Base-by-base conservation (phyloP, 2,888 invertebrate species). In the Hydraecia micacea region DNA sequence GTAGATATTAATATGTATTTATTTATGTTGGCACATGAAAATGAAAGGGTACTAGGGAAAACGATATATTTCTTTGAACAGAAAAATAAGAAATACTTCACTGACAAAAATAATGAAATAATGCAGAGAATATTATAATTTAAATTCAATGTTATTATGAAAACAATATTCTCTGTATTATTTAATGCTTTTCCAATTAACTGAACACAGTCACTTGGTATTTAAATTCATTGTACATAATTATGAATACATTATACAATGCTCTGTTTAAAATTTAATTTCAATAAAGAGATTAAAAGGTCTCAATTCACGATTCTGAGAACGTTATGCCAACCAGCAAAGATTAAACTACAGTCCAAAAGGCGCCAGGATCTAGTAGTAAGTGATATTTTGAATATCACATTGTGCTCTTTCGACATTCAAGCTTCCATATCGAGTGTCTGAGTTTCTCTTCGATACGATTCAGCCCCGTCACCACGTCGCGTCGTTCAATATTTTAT, bases 401-500 rank as follows among this genome's bases (percentile, higher is more conserved):
- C 25, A 71, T 73, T 66, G 52, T 69, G 28, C 42, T 21, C 58
- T 62, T 75, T 55, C 60, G 46, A 52, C 39, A 78, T 73, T 77
- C 62, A 55, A 39, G 42, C 72, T 39, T 60, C 75, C 36, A 72
- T 79, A 76, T 79, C 42, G 21, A 66, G 42, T 73, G 58, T 63
- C 63, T 49, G 62, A 81, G 55, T 70, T 79, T 67, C 75, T 66
- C 69, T 18, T 60, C 13, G 63, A 83, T 72, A 73, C 77, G 28
- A 69, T 76, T 77, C 72, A 86, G 75, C 60, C 67, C 49, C 60
- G 80, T 76, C 77, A 71, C n/a, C 77, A 46, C 52, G 55, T 49
- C 73, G 66, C 52, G 55, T 49, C 73, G 66, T 72, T 78, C 75
- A 83, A 86, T 83, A 75, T 73, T 80, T 76, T 80, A 78, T 85